phyloP scores from a whole-genome alignment of 2,113 vertebrate genomes.

The Oryzias javanicus region DNA sequence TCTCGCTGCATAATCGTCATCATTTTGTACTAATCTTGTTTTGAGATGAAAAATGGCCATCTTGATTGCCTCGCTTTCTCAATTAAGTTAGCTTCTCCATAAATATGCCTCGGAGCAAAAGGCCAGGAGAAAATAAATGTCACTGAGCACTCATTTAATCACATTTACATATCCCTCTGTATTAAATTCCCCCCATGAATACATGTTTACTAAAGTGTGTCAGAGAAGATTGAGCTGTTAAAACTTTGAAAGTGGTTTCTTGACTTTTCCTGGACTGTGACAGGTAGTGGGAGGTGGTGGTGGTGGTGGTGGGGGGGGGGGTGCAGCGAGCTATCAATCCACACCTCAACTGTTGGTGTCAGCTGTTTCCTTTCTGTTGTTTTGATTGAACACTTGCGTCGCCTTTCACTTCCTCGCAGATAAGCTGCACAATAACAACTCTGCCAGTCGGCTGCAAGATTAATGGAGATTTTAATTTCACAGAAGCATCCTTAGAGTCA shows the following conservation, averaged over 20 bases:
- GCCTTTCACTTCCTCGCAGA: conserved; percentile 24
- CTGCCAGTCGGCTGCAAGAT: conserved; percentile 26
- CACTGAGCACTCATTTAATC: conserved; percentile 31
- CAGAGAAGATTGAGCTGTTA: neutral
- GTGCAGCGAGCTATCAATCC: conserved; percentile 15
- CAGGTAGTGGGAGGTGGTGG: conserved; percentile 1
- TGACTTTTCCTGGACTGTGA: neutral
- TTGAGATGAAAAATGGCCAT: conserved; percentile 54
- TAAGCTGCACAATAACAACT: conserved; percentile 44
- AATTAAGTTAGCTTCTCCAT: conserved; percentile 56
- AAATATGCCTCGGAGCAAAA: conserved; percentile 54
- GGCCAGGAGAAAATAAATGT: conserved; percentile 55
- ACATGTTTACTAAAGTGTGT: conserved; percentile 13
- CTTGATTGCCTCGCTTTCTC: conserved; percentile 39
- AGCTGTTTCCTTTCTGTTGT: conserved; percentile 27
- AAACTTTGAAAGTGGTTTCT: neutral
- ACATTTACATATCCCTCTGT: conserved; percentile 41
- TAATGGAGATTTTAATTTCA: conserved; percentile 54
- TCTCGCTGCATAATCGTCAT: conserved; percentile 51
- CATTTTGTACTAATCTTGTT: conserved; percentile 64
- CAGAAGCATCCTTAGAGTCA: conserved; percentile 29
- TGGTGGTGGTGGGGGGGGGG: too few relatives aligned
- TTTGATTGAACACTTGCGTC: conserved; percentile 28
- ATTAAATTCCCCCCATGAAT: conserved; percentile 19
- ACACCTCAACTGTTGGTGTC: conserved; percentile 20